These are phyloP conservation scores for Drosophila yakuba DNA, from an alignment of 1,140 invertebrate genomes.

Conservation along the genomic window DNA sequence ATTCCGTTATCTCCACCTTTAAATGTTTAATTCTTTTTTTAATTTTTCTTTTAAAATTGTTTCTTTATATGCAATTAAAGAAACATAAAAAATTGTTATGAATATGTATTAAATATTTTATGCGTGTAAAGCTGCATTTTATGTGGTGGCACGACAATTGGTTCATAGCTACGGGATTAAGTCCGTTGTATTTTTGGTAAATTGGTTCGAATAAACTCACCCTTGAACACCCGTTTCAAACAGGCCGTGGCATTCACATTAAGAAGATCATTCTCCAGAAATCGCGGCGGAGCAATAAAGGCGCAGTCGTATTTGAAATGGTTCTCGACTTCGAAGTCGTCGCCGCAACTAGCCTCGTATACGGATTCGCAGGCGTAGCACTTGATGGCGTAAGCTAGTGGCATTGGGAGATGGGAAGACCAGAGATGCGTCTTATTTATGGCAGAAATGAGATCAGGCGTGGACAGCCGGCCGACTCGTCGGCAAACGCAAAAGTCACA, in stretches of 20 bases:
- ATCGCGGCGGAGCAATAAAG: constrained; percentile 72
- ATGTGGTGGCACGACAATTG: no score
- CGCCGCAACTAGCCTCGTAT: constrained; percentile 69
- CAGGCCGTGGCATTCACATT: constrained; percentile 76
- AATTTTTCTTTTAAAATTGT: no score
- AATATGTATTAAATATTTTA: no score
- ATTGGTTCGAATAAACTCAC: constrained; percentile 35
- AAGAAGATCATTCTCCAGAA: constrained; percentile 57
- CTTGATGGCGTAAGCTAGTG: constrained; percentile 75
- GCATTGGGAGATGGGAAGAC: constrained; percentile 60
- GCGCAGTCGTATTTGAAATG: constrained; percentile 78
- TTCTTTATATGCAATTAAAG: no score
- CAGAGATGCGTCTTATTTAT: constrained; percentile 38
- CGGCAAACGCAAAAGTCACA: constrained; percentile 11
- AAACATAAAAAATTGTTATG: no score
- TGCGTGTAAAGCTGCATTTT: no score
- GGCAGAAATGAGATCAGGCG: constrained; percentile 35
- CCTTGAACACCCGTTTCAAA: constrained; percentile 67
- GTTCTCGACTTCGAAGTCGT: constrained; percentile 72
- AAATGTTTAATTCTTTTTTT: no score
- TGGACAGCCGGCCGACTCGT: constrained; percentile 9
- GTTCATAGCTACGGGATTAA: no score
- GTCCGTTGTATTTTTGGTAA: not conserved
- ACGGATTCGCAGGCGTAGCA: constrained; percentile 79
- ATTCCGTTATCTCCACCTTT: no score